These are phyloP conservation scores for Aricia artaxerxes DNA, from an alignment of 2,888 invertebrate species.

Conservation along the genomic window DNA sequence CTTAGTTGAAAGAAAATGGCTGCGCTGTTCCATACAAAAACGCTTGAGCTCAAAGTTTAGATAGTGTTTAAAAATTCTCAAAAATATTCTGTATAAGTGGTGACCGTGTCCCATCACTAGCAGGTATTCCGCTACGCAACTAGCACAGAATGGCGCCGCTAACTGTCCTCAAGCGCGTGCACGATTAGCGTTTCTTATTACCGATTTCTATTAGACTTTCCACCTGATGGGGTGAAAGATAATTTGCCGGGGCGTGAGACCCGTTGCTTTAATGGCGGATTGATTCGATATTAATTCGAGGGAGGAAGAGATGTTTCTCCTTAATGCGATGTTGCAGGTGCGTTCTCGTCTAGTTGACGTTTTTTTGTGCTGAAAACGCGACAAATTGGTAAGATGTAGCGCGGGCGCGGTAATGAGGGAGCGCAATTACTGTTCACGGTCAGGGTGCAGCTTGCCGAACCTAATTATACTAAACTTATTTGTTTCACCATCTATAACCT, in stretches of 20 bases:
- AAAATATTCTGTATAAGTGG: no score
- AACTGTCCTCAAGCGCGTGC: slow-evolving; percentile 59
- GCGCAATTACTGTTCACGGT: slow-evolving; percentile 1
- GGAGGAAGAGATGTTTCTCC: slow-evolving; percentile 62
- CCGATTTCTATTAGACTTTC: slow-evolving; percentile 79
- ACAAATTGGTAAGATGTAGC: slow-evolving; percentile 29
- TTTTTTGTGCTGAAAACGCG: slow-evolving; percentile 49
- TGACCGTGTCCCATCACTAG: slow-evolving; percentile 38
- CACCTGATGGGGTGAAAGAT: slow-evolving; percentile 77
- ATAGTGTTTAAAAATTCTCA: not conserved
- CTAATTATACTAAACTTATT: not conserved
- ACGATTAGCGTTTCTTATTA: slow-evolving; percentile 76
- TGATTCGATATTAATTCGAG: slow-evolving; percentile 79
- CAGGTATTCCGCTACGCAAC: slow-evolving; percentile 53
- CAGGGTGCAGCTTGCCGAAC: slow-evolving; percentile 2
- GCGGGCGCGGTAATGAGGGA: slow-evolving; percentile 36
- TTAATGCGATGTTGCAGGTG: slow-evolving; percentile 57
- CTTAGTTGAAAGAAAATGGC: no score
- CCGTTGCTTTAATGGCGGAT: slow-evolving; percentile 72
- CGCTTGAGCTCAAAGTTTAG: not conserved
- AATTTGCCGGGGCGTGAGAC: slow-evolving; percentile 75
- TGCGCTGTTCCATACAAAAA: no score
- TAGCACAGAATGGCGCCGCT: slow-evolving; percentile 54
- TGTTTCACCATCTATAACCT: not conserved
- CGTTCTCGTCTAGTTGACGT: slow-evolving; percentile 55